A percentile compares a stretch with the other conserved stretches of the same genome.
Conservation (phyloP, 2,113 vertebrate genomes). For the Perognathus longimembris region DNA sequence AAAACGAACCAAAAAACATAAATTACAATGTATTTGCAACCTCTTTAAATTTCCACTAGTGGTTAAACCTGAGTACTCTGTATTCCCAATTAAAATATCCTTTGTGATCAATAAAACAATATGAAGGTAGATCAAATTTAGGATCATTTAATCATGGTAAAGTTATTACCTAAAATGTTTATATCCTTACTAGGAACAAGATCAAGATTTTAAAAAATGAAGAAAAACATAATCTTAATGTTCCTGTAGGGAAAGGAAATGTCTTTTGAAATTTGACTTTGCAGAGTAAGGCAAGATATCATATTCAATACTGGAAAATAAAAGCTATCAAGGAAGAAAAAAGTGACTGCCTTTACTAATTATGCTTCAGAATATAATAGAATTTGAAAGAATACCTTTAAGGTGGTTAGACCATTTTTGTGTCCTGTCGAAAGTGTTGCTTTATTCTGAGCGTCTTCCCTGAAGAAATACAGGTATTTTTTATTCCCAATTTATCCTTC, state of each 20-base stretch:
- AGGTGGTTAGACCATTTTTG: conserved; percentile 63
- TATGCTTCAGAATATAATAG: conserved; percentile 45
- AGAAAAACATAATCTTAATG: conserved; percentile 50
- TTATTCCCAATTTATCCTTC: conserved; percentile 47
- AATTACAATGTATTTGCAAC: background rate
- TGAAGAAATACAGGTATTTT: conserved; percentile 51
- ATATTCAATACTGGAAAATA: conserved; percentile 71
- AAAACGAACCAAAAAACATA: background rate
- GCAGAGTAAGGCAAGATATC: conserved; percentile 56
- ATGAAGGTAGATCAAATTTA: conserved; percentile 38
- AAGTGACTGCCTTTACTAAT: conserved; percentile 59
- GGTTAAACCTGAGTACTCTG: too few species aligned
- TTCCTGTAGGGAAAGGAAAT: conserved; percentile 66
- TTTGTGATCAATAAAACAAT: conserved; percentile 12
- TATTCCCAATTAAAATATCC: too few species aligned
- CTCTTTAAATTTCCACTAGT: background rate
- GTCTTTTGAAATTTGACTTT: conserved; percentile 73
- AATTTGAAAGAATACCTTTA: conserved; percentile 67
- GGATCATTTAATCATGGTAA: background rate
- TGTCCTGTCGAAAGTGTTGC: conserved; percentile 40
- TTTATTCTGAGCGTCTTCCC: conserved; percentile 46
- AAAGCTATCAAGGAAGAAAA: conserved; percentile 69
- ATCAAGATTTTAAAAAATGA: background rate
- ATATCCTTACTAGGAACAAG: conserved; percentile 47
- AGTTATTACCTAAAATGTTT: conserved; percentile 18